Evolutionary conservation across 2,888 invertebrate genomes (phyloP).

Genomic region (Ormyrus rosae): DNA sequence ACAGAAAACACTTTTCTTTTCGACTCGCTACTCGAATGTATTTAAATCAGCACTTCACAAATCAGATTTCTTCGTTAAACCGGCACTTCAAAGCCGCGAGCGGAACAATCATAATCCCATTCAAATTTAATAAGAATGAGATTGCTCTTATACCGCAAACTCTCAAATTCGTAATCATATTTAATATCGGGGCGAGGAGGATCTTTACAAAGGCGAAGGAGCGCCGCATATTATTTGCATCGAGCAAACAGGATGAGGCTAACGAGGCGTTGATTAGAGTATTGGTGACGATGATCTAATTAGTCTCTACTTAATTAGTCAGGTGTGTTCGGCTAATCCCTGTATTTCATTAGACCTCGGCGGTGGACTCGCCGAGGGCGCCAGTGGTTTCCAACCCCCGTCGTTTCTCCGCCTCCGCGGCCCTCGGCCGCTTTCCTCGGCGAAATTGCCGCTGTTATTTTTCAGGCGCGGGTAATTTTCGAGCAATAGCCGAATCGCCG

Average conservation of each 20-base stretch:
- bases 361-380: constrained; percentile 61
- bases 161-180: constrained; percentile 43
- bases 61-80: no score
- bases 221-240: constrained; percentile 60
- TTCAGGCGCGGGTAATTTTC: constrained; percentile 2
- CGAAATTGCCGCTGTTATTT: neutral
- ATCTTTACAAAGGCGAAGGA: constrained; percentile 3
- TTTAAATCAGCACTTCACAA: no score
- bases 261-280: constrained; percentile 72
- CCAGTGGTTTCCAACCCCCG: constrained; percentile 61
- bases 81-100: neutral
- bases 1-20: no score
- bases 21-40: no score
- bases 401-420: neutral
- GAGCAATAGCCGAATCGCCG: neutral
- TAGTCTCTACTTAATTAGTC: constrained; percentile 72
- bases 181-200: constrained; percentile 28
- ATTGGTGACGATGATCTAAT: constrained; percentile 72
- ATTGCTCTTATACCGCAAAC: neutral
- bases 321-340: constrained; percentile 71
- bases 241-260: constrained; percentile 69
- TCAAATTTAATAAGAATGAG: constrained; percentile 48
- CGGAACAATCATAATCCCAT: neutral
- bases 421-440: neutral
- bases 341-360: constrained; percentile 67